Evolutionary conservation across 2,888 invertebrate species (phyloP).

Genomic region (Calephelis perditalis): DNA sequence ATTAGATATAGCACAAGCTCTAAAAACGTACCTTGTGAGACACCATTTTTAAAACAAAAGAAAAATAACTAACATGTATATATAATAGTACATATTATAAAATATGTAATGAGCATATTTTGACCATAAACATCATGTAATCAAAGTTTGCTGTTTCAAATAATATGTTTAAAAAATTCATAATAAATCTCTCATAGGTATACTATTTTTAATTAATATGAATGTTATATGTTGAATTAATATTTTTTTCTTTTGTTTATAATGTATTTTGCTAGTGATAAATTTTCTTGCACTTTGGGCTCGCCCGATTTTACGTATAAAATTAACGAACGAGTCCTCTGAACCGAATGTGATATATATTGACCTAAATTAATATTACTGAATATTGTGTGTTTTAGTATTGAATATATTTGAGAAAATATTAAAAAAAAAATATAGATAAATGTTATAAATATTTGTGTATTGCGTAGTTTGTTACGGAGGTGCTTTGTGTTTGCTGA

Average conservation of each 20-base stretch:
- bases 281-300: constrained; percentile 17
- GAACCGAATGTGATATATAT: constrained; percentile 56
- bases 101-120: no score
- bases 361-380: constrained; percentile 65
- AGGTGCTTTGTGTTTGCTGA: constrained; percentile 52
- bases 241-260: constrained; percentile 11
- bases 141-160: no score
- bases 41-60: no score
- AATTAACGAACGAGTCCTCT: constrained; percentile 24
- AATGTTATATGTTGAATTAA: constrained; percentile 6
- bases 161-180: neutral
- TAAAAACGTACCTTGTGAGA: no score
- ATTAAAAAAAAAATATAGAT: constrained; percentile 51
- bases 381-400: constrained; percentile 62
- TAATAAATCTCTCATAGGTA: constrained; percentile 7
- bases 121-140: no score
- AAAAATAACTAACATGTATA: no score
- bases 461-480: constrained; percentile 38
- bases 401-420: constrained; percentile 56
- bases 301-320: constrained; percentile 34
- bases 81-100: no score
- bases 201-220: constrained; percentile 2
- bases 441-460: constrained; percentile 36
- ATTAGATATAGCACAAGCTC: no score
- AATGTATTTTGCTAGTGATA: constrained; percentile 2